Evolutionary conservation across 2,797 vertebrate genomes (phyloP), one percentile per base, ranked within the genome.

Genomic region (Urosaurus nigricauda): DNA sequence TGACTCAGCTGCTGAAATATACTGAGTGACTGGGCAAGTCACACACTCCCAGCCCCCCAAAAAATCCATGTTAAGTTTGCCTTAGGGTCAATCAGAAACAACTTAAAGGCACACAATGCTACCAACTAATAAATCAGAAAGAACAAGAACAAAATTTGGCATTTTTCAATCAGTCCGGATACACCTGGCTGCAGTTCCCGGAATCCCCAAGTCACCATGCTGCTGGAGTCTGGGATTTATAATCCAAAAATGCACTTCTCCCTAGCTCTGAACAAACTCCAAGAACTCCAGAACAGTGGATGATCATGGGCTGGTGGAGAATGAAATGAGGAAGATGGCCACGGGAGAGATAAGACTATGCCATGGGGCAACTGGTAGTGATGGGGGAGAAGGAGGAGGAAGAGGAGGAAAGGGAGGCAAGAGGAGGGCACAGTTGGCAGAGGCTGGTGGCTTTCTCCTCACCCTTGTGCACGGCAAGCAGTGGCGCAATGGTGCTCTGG

Each of bases 401-500:
- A 5, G 32, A 75, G 56, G 17, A 9, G 73, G 70, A 8, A 26
- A 51, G 21, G 75, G 82, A n/a, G 43, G 68, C 63, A 37, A 32
- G 29, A 90, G 93, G 92, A 92, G 93, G 91, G 90, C 83, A 70
- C 51, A 88, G 74, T 88, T 0, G 93, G 92, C 92, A 90, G 1
- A 84, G 92, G 86, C 84, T 58, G 40, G 58, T 85, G 63, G 90
- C 79, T 87, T 85, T 94, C 90, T 94, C 97, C 88, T 94, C 98
- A 99, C 99, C 99, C 98, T 99, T 99, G 97, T 98, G 98, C 94
- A 98, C 97, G 85, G 98, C 97, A n/a, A 99, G 98, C 94, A 99
- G 97, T 1, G 99, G 99, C 32, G 98, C 98, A 80, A 99, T 98
- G 92, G 98, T 98, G 96, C 98, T 99, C 97, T 99, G 99, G 97